phyloP scores from a whole-genome alignment of 2,113 vertebrate species.

The Zosterops japonicus region DNA sequence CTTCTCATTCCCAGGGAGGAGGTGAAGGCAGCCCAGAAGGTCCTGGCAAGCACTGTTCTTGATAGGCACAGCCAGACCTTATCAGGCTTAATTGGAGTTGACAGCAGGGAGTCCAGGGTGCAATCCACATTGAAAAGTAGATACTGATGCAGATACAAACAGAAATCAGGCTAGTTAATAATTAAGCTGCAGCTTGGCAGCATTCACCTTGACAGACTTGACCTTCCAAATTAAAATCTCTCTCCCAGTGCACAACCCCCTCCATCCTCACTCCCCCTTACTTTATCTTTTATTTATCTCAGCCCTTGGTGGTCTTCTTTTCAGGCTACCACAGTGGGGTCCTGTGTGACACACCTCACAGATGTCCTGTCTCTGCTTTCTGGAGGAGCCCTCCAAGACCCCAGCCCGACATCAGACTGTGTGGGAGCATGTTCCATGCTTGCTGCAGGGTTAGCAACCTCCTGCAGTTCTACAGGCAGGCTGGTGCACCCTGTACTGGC shows the following conservation, averaged over 20 bases:
- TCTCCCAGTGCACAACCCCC: background rate
- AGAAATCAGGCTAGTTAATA: slow-evolving; percentile 64
- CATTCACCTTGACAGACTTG: slow-evolving; percentile 60
- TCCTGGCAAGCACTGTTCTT: background rate
- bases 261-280: background rate
- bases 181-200: slow-evolving; percentile 58
- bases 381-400: background rate
- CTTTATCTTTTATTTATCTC: background rate
- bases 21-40: background rate
- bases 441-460: background rate
- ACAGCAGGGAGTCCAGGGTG: slow-evolving; percentile 49
- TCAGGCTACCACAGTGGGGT: accelerated
- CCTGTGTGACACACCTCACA: background rate
- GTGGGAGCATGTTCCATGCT: accelerated
- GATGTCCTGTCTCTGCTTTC: background rate
- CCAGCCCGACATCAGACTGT: accelerated
- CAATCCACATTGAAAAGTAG: slow-evolving; percentile 17
- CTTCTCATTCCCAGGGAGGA: background rate
- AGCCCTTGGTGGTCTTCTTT: background rate
- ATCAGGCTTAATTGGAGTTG: slow-evolving; percentile 57
- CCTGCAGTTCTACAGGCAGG: background rate
- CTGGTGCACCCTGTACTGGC: background rate
- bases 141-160: slow-evolving; percentile 56
- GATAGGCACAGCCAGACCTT: slow-evolving; percentile 35
- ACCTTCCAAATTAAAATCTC: slow-evolving; percentile 45